Evolutionary conservation across 2,888 invertebrate species (phyloP).

Genomic region (Neoascia interrupta): DNA sequence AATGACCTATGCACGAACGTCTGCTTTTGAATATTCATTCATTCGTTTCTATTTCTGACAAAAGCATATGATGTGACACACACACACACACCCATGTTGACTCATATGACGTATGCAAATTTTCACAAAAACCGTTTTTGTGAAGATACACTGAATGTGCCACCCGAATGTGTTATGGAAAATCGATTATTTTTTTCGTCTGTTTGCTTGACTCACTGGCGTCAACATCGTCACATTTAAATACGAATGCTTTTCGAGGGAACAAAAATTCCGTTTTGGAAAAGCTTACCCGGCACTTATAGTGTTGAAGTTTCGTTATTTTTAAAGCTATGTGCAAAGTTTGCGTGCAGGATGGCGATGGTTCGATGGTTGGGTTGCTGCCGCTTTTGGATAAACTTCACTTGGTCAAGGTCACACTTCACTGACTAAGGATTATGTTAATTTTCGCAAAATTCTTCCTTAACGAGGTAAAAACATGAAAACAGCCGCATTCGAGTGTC

Average conservation of each 20-base stretch:
- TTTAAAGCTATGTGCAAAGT: not conserved
- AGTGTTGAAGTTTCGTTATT: not conserved
- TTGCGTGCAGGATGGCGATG: not conserved
- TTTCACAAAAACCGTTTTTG: not conserved
- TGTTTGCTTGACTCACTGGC: not conserved
- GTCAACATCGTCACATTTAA: constrained; percentile 7
- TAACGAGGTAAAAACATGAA: constrained; percentile 6
- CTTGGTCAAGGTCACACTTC: constrained; percentile 15
- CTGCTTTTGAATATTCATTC: not conserved
- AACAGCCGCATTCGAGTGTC: too few relatives aligned
- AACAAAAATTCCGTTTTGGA: constrained; percentile 6
- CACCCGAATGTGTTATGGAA: constrained; percentile 1
- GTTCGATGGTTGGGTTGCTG: not conserved
- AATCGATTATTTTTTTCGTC: constrained; percentile 6
- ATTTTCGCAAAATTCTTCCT: constrained; percentile 3
- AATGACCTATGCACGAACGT: too few relatives aligned
- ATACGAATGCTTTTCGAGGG: constrained; percentile 1
- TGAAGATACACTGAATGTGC: not conserved
- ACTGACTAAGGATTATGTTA: constrained; percentile 11
- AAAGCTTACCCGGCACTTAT: not conserved
- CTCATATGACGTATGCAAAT: too few relatives aligned
- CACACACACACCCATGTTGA: not conserved
- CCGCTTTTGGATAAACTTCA: constrained; percentile 6
- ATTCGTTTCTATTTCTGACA: not conserved
- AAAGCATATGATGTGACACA: too few relatives aligned